These are phyloP conservation scores for Drosophila demipolita DNA, from an alignment of 2,888 invertebrate genomes.

Conservation along the genomic window DNA sequence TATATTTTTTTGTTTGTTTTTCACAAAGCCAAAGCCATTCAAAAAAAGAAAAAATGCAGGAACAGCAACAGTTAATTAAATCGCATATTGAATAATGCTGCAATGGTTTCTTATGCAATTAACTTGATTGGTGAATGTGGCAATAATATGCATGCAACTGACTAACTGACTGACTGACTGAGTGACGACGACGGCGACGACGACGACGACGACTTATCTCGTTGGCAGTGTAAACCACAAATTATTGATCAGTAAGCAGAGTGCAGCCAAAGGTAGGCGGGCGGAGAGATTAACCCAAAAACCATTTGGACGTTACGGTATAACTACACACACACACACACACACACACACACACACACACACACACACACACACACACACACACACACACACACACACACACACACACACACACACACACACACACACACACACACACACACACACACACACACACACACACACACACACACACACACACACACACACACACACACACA, in stretches of 20 bases:
- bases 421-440: conserved; percentile 39
- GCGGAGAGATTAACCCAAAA: conserved; percentile 29
- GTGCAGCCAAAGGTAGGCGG: background rate
- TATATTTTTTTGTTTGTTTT: background rate
- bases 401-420: conserved; percentile 39
- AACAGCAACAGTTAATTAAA: conserved; percentile 2
- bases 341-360: conserved; percentile 46
- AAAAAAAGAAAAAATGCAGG: background rate
- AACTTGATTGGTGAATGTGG: conserved; percentile 64
- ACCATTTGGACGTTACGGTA: conserved; percentile 53
- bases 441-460: conserved; percentile 36
- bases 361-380: conserved; percentile 34
- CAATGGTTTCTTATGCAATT: conserved; percentile 72
- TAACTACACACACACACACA: conserved; percentile 50
- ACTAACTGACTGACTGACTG: conserved; percentile 26
- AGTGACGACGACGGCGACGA: background rate
- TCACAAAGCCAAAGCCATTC: background rate
- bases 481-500: conserved; percentile 41
- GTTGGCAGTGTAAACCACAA: conserved; percentile 52
- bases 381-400: conserved; percentile 39
- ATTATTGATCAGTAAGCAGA: conserved; percentile 43
- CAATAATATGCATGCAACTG: conserved; percentile 62
- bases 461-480: conserved; percentile 36
- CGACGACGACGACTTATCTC: conserved; percentile 19
- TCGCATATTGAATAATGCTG: conserved; percentile 64